Percentiles rank a stretch among this genome's conserved stretches.
phyloP scores from a whole-genome alignment of 2,113 vertebrate genomes.

The Spea multiplicata region DNA sequence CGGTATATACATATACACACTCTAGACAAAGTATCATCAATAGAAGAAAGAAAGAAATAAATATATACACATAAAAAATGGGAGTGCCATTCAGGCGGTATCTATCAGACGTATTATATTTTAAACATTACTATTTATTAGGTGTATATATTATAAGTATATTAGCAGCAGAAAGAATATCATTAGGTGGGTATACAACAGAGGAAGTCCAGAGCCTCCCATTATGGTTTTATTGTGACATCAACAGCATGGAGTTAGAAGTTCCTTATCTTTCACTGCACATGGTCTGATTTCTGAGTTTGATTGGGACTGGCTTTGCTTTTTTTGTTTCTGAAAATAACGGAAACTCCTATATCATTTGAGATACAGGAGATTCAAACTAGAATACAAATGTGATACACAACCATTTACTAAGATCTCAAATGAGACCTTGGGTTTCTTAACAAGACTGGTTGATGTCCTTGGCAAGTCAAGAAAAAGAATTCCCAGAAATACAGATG shows the following conservation, averaged over 20 bases:
- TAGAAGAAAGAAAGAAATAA: too few species aligned
- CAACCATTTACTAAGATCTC: neutral
- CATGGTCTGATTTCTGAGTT: constrained; percentile 9
- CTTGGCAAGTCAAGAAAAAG: too few species aligned
- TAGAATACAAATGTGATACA: neutral
- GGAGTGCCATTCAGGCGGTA: too few species aligned
- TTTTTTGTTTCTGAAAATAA: constrained; percentile 3
- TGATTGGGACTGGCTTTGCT: neutral
- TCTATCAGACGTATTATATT: too few species aligned
- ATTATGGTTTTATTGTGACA: constrained; percentile 8
- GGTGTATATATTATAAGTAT: too few species aligned
- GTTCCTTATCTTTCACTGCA: constrained; percentile 39
- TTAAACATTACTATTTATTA: too few species aligned
- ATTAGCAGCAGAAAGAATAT: too few species aligned
- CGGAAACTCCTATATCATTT: neutral
- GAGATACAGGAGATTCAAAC: too few species aligned
- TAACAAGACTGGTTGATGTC: neutral
- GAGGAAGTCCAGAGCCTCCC: neutral
- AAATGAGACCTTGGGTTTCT: neutral
- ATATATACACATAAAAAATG: too few species aligned
- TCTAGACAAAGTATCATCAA: too few species aligned
- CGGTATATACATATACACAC: too few species aligned
- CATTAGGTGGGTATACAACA: constrained; percentile 7
- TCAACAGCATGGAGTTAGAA: constrained; percentile 4
- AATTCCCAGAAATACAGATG: too few species aligned